A percentile compares a stretch with the other conserved stretches of the same genome.
Conservation (phyloP, 2,113 vertebrate species). For the Oreocharis arfaki region DNA sequence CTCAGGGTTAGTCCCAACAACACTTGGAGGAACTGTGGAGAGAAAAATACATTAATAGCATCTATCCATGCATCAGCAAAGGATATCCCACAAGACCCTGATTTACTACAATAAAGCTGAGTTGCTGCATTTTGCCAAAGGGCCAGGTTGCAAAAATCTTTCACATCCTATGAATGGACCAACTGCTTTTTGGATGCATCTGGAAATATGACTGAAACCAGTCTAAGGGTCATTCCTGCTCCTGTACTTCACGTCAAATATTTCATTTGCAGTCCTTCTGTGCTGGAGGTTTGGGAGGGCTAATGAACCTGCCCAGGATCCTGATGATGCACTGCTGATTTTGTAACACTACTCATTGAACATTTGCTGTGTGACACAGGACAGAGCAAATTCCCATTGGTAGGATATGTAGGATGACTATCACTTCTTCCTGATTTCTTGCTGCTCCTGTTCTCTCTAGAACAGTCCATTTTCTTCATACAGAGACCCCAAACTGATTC, state of each 20-base stretch:
- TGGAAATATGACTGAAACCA: not conserved
- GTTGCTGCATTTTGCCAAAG: not conserved
- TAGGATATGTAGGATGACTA: not conserved
- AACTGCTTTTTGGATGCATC: not conserved
- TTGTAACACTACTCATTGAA: not conserved
- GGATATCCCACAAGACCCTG: not conserved
- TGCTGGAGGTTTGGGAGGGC: not conserved
- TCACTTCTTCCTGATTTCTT: not conserved
- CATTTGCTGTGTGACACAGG: not conserved
- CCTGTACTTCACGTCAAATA: not conserved
- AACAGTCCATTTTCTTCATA: not conserved
- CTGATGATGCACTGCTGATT: not conserved
- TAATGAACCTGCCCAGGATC: not conserved
- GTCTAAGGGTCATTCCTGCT: not conserved
- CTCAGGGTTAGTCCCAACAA: slow-evolving; percentile 81
- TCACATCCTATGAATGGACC: not conserved
- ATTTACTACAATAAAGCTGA: not conserved
- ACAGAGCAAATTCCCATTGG: not conserved
- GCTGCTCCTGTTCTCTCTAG: not conserved
- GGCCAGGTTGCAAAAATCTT: not conserved
- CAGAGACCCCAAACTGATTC: not conserved
- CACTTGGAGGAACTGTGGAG: slow-evolving; percentile 82
- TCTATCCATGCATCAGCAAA: not conserved
- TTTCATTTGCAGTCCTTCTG: not conserved
- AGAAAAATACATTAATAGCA: slow-evolving; percentile 8